Percentiles rank a stretch among this genome's conserved stretches.
Conservation (phyloP, 35 echinoderm and acorn worm species). For the Heliocidaris erythrogramma region DNA sequence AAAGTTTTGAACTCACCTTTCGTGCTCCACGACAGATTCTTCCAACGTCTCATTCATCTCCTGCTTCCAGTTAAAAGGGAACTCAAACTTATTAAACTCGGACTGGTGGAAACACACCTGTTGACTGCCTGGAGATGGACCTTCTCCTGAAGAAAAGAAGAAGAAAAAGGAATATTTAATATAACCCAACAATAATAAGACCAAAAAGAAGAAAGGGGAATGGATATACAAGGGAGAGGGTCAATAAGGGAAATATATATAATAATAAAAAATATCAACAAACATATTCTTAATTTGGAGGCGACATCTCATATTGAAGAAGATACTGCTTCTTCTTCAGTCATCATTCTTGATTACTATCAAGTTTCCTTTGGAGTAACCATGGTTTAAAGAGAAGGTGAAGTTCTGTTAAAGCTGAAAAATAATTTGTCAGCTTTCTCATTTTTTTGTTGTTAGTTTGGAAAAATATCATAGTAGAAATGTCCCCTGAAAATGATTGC, state of each 20-base stretch:
- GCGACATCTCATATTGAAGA: background rate
- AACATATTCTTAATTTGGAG: background rate
- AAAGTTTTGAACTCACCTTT: conserved; percentile 25
- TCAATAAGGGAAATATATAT: background rate
- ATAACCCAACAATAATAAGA: background rate
- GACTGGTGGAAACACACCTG: conserved; percentile 49
- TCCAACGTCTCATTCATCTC: conserved; percentile 34
- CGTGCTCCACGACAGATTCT: conserved; percentile 28
- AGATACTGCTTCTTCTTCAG: background rate
- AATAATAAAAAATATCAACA: background rate
- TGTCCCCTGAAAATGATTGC: no score
- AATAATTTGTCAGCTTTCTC: no score
- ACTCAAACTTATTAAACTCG: conserved; percentile 42
- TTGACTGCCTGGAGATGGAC: background rate
- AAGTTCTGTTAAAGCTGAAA: no score
- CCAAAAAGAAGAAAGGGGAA: background rate
- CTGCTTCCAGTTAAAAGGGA: conserved; percentile 43
- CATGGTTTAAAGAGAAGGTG: no score
- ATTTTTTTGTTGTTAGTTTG: no score
- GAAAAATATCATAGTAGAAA: no score
- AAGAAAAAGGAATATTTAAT: background rate
- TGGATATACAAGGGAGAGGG: background rate
- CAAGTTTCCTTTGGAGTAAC: no score
- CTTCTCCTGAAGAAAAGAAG: background rate
- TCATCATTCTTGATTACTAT: no score